Evolutionary conservation across 2,888 invertebrate genomes (phyloP).

Genomic region (Aleiodes alternator): DNA sequence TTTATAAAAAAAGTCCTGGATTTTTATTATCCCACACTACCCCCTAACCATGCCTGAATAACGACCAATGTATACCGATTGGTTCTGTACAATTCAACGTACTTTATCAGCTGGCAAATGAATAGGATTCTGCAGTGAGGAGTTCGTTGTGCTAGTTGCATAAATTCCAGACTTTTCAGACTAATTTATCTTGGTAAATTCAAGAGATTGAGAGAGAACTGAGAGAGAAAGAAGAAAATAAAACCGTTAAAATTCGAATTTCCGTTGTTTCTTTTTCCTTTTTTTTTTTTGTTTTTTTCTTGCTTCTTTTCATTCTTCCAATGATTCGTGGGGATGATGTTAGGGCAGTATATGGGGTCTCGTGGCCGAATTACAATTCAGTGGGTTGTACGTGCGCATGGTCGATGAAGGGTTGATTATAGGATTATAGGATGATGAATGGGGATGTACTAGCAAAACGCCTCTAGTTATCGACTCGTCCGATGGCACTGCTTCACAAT

Average conservation of each 20-base stretch:
- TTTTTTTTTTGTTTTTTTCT: background rate
- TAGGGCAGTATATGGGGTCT: background rate
- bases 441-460: constrained; percentile 22
- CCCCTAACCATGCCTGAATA: constrained; percentile 30
- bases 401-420: constrained; percentile 38
- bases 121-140: constrained; percentile 16
- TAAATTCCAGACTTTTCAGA: constrained; percentile 48
- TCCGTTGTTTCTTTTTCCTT: background rate
- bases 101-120: constrained; percentile 21
- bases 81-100: constrained; percentile 31
- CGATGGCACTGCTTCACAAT: background rate
- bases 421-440: constrained; percentile 41
- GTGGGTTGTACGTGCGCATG: constrained; percentile 5
- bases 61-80: constrained; percentile 29
- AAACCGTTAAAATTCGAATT: constrained; percentile 47
- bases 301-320: too few species aligned
- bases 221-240: constrained; percentile 36
- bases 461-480: constrained; percentile 30
- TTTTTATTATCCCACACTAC: constrained; percentile 41
- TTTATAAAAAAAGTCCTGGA: constrained; percentile 32
- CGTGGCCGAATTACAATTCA: background rate
- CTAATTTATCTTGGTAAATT: constrained; percentile 15
- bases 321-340: too few species aligned
- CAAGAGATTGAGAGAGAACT: constrained; percentile 3
- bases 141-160: constrained; percentile 37